Evolutionary conservation across 2,113 vertebrate genomes (phyloP), one percentile per base, ranked within the genome.

Genomic region (Caranx melampygus): DNA sequence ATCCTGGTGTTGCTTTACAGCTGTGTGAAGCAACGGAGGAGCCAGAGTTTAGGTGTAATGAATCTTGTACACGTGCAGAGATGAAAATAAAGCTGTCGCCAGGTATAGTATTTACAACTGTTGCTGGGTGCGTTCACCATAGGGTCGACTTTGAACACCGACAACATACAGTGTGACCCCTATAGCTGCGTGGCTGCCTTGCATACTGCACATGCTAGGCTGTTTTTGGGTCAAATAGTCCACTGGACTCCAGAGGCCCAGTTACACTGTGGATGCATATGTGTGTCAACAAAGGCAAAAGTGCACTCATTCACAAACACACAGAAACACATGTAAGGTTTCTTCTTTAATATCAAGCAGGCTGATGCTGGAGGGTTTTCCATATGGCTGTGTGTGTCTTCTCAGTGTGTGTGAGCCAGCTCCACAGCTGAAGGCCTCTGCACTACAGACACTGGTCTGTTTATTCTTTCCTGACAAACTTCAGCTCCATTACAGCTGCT

Each of bases 401-500:
- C 26, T 81, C 33, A 66, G 61, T 45, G 33, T 35, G 68, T 70
- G 14, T 45, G 37, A 63, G 55, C 16, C 51, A 37, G 33, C 16
- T 3, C 20, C 20, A 44, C 75, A 71, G 67, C 61, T 67, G 58
- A 52, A 70, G 59, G 71, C 62, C 26, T 65, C 51, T 52, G 26
- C 21, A 31, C 51, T 31, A 49, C 45, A 76, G 62, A 73, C 7
- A 0, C 66, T 40, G 55, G 14, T 81, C 42, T 72, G 66, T 76
- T 77, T 65, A 64, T 73, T 65, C 54, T 18, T 51, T 35, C 16
- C 15, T 37, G 61, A 20, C 64, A 62, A 47, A 66, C 47, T 58
- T 44, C 52, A 61, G 37, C 55, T 79, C 34, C 37, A 64, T 40
- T 79, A 51, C 73, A 72, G 71, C 81, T 71, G 71, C 72, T 82